Conservation (phyloP, 2,888 invertebrate genomes). For the Epirrhoe tristata region DNA sequence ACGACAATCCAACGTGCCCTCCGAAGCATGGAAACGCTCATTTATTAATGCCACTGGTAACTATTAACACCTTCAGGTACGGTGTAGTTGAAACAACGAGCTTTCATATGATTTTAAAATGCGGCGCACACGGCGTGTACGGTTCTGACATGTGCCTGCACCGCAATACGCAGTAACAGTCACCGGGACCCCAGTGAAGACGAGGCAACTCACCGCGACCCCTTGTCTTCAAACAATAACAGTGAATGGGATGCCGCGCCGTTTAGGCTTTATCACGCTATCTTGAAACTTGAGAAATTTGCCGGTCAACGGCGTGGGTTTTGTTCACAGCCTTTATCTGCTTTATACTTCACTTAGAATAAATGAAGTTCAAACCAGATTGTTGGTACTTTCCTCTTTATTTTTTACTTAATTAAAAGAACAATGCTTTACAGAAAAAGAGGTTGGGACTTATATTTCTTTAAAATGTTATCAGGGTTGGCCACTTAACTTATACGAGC, state of each 20-base stretch:
- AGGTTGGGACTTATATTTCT: neutral
- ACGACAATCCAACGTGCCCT: too few relatives aligned
- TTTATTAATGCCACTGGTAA: too few relatives aligned
- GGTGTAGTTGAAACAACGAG: too few relatives aligned
- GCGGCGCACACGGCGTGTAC: too few relatives aligned
- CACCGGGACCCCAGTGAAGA: slow-evolving; percentile 46
- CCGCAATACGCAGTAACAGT: slow-evolving; percentile 63
- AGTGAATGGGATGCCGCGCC: slow-evolving; percentile 23
- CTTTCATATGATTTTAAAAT: too few relatives aligned
- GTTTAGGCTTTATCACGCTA: slow-evolving; percentile 28
- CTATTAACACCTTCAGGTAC: too few relatives aligned
- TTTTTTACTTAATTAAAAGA: neutral
- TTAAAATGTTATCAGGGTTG: too few relatives aligned
- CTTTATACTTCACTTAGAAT: neutral
- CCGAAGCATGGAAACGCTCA: too few relatives aligned
- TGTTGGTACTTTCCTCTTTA: neutral
- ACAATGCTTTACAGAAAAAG: neutral
- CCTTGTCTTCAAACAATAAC: slow-evolving; percentile 32
- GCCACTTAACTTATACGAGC: too few relatives aligned
- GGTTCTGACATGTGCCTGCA: too few relatives aligned
- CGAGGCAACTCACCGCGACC: slow-evolving; percentile 41
- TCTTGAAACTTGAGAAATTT: slow-evolving; percentile 24
- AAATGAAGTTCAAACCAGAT: slow-evolving; percentile 3
- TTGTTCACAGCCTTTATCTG: slow-evolving; percentile 11
- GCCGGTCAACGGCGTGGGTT: slow-evolving; percentile 16